phyloP scores from a whole-genome alignment of 1,140 invertebrate species.

The Adoxophyes honmai region DNA sequence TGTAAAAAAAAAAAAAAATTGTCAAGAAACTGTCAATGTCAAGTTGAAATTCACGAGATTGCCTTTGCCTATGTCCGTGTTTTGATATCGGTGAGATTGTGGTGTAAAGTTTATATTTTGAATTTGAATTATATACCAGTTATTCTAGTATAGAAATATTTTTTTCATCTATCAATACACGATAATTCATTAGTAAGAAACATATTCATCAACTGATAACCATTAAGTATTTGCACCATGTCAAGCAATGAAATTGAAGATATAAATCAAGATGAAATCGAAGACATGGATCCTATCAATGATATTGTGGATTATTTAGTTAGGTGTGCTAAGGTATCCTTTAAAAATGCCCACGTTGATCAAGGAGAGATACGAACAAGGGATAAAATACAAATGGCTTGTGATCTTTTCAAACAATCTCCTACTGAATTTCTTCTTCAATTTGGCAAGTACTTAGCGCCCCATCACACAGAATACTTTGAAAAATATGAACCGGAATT shows the following conservation, averaged over 20 bases:
- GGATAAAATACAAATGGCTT: conserved; percentile 85
- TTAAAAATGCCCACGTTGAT: conserved; percentile 88
- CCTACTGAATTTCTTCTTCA: conserved; percentile 83
- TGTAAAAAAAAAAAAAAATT: no score
- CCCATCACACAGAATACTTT: conserved; percentile 84
- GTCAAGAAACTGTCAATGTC: no score
- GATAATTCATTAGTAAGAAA: no score
- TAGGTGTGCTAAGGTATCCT: conserved; percentile 73
- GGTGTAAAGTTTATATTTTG: no score
- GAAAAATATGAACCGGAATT: conserved; percentile 52
- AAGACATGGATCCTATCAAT: conserved; percentile 55
- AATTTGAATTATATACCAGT: no score
- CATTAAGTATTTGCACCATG: conserved; percentile 9
- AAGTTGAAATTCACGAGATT: no score
- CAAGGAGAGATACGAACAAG: conserved; percentile 83
- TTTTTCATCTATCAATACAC: no score
- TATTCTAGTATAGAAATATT: no score
- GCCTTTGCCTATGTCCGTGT: no score
- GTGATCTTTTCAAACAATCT: conserved; percentile 81
- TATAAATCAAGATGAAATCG: conserved; percentile 26
- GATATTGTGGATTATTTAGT: conserved; percentile 74
- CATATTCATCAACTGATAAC: no score
- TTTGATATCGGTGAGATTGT: no score
- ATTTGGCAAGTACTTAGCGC: conserved; percentile 85
- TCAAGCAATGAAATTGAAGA: not conserved